A percentile compares a stretch with the other conserved stretches of the same genome.
These are phyloP conservation scores for Callospermophilus lateralis DNA, from an alignment of 2,113 vertebrate genomes.

Conservation along the genomic window DNA sequence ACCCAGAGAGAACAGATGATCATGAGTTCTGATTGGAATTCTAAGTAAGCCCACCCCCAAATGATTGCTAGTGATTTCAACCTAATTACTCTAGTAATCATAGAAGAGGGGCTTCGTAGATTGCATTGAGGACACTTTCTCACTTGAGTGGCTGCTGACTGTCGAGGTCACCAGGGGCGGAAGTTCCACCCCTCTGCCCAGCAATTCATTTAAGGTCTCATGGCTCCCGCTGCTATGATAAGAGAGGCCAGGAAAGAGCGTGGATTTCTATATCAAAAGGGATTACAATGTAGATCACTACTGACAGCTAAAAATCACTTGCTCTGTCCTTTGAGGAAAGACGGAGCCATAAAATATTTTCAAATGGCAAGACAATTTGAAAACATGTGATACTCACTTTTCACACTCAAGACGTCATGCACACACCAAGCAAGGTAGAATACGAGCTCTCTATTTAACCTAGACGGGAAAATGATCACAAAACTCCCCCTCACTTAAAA, in stretches of 20 bases:
- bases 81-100: background rate
- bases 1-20: background rate
- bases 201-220: background rate
- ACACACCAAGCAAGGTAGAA: background rate
- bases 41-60: background rate
- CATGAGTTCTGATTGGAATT: background rate
- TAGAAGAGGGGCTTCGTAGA: background rate
- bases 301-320: slow-evolving; percentile 42
- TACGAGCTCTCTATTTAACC: background rate
- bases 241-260: background rate
- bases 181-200: background rate
- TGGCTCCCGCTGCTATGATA: background rate
- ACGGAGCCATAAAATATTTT: background rate
- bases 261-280: background rate
- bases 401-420: background rate
- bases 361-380: slow-evolving; percentile 20
- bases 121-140: background rate
- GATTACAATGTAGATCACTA: background rate
- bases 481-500: background rate
- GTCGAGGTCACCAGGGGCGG: background rate
- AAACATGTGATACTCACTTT: background rate
- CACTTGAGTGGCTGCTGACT: background rate
- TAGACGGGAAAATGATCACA: background rate
- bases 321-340: slow-evolving; percentile 23
- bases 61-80: background rate